A percentile compares a stretch with the other conserved stretches of the same genome.
These are phyloP conservation scores for Oligia latruncula DNA, from an alignment of 2,888 invertebrate species.

Conservation along the genomic window DNA sequence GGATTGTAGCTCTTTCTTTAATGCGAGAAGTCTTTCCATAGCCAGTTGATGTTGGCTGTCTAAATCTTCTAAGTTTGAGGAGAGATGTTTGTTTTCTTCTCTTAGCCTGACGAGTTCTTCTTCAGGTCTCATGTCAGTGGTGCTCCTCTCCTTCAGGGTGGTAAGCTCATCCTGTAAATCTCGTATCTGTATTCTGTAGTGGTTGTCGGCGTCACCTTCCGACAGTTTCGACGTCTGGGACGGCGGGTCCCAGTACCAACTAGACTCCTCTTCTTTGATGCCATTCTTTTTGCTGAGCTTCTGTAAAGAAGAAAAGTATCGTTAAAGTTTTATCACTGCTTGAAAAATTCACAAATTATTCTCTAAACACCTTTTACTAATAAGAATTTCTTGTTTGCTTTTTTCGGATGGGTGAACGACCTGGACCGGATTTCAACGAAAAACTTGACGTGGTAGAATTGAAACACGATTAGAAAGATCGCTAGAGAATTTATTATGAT, in stretches of 20 bases:
- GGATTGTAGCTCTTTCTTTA: slow-evolving; percentile 89
- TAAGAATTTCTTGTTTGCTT: slow-evolving; percentile 40
- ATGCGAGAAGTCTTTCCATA: slow-evolving; percentile 89
- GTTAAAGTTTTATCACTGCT: slow-evolving; percentile 4
- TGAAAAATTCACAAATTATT: slow-evolving; percentile 20
- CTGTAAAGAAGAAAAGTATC: slow-evolving; percentile 79
- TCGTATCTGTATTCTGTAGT: slow-evolving; percentile 82
- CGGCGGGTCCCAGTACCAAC: slow-evolving; percentile 90
- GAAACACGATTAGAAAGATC: background rate
- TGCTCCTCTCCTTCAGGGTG: slow-evolving; percentile 80
- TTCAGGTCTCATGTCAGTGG: slow-evolving; percentile 73
- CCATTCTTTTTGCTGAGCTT: slow-evolving; percentile 84
- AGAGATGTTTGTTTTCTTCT: slow-evolving; percentile 90
- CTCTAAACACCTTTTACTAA: slow-evolving; percentile 13
- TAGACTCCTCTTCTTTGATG: slow-evolving; percentile 85
- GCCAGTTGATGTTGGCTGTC: slow-evolving; percentile 93
- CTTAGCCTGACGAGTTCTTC: slow-evolving; percentile 88
- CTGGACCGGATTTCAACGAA: slow-evolving; percentile 12
- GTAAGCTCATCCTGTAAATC: slow-evolving; percentile 83
- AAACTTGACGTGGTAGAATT: background rate
- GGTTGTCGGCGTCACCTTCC: slow-evolving; percentile 72
- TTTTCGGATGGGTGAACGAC: slow-evolving; percentile 30
- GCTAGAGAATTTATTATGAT: background rate
- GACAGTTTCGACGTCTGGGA: slow-evolving; percentile 70
- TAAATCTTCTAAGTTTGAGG: slow-evolving; percentile 92